phyloP scores from a whole-genome alignment of 2,113 vertebrate genomes.

The Atractosteus spatula region DNA sequence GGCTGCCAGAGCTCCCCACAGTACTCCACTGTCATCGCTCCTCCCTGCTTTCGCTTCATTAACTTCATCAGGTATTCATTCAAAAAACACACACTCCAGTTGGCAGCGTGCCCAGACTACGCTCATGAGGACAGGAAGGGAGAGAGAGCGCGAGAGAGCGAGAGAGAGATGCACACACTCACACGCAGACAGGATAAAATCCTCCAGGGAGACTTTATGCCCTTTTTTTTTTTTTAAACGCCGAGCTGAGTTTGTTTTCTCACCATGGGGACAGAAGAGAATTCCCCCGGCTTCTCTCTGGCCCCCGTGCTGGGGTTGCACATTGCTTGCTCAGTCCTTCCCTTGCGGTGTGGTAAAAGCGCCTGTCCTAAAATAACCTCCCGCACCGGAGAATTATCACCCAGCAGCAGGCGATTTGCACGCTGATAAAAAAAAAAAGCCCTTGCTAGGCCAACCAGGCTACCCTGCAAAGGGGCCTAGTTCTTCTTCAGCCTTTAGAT shows the following conservation, averaged over 20 bases:
- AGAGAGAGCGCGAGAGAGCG: slow-evolving; percentile 38
- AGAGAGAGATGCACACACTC: slow-evolving; percentile 26
- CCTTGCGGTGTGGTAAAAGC: not conserved
- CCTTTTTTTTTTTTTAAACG: not conserved
- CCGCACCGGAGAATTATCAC: not conserved
- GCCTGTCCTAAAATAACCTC: not conserved
- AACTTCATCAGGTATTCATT: slow-evolving; percentile 91
- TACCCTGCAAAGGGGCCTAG: not conserved
- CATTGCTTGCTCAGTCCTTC: not conserved
- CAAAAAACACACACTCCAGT: slow-evolving; percentile 71
- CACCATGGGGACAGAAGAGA: slow-evolving; percentile 9
- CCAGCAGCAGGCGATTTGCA: not conserved
- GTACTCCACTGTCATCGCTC: slow-evolving; percentile 67
- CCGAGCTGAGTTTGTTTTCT: slow-evolving; percentile 23
- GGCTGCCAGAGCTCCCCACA: slow-evolving; percentile 75
- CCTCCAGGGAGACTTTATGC: slow-evolving; percentile 35
- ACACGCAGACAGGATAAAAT: slow-evolving; percentile 41
- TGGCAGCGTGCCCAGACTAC: slow-evolving; percentile 63
- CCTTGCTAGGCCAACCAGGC: not conserved
- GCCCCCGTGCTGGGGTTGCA: not conserved
- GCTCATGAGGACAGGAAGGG: slow-evolving; percentile 53
- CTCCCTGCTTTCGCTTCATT: slow-evolving; percentile 69
- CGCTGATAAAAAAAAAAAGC: not conserved
- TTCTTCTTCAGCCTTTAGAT: not conserved
- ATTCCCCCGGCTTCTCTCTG: not conserved